Evolutionary conservation across 2,888 invertebrate species (phyloP), one percentile per base, ranked within the genome.

Genomic region (Drosophila melanocephala): DNA sequence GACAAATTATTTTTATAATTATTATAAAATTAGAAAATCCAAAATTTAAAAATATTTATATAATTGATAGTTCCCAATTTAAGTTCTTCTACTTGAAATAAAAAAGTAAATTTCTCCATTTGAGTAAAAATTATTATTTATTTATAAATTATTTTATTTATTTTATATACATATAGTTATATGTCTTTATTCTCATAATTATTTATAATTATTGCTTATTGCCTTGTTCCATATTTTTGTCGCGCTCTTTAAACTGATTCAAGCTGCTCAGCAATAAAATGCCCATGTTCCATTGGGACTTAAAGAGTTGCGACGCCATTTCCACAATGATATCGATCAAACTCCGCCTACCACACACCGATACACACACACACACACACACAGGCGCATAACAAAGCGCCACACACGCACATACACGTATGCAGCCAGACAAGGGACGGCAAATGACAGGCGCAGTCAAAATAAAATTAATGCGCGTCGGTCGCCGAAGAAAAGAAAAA

Each of bases 271-370:
- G 12, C 50, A 26, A 47, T 9, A 57, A 62, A 58, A 52, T 30
- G 35, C 14, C 9, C 12, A 26, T 9, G 44, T 30, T 68, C 37
- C 51, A 57, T 58, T 65, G 33, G 53, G 72, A 14, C 53, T 74
- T 52, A 86, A 86, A 83, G 81, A 86, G 80, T 84, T 89, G 75
- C 60, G 80, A 72, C 88, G 88, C 88, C 90, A 89, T 89, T 80
- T 81, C 78, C 62, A 72, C 58, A 72, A 81, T 65, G 83, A 66
- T 91, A 92, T 92, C 89, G 92, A 92, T 92, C 91, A 91, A 92
- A 92, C 92, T 91, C 92, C 92, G 92, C 92, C 92, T 81, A 77
- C 83, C 79, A 51, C 33, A 47, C 60, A 59, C 51, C 50, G 65
- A 72, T 42, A 66, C 47, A 55, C 65, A 68, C 32, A 52, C 55